Percentiles rank a stretch among this genome's conserved stretches.
Conservation (phyloP, 2,888 invertebrate species). For the Bombylius discolor region DNA sequence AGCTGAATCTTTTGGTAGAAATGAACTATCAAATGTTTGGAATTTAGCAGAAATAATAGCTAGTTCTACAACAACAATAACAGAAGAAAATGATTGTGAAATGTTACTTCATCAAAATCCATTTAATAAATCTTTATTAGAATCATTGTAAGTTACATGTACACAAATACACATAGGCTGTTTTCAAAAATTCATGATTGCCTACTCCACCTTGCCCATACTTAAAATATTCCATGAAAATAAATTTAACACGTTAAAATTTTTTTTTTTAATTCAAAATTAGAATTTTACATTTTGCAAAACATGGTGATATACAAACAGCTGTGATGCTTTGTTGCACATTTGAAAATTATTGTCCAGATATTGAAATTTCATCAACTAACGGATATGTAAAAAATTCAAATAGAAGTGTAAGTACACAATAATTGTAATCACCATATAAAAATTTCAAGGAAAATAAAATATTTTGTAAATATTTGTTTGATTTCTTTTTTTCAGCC, state of each 20-base stretch:
- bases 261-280: background rate
- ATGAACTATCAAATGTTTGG: slow-evolving; percentile 82
- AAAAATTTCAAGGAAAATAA: too few species aligned
- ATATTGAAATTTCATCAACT: slow-evolving; percentile 2
- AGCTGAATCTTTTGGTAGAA: slow-evolving; percentile 60
- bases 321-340: slow-evolving; percentile 87
- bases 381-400: slow-evolving; percentile 42
- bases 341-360: slow-evolving; percentile 55
- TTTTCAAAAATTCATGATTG: too few species aligned
- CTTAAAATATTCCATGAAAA: too few species aligned
- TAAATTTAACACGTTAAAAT: too few species aligned
- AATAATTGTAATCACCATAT: too few species aligned
- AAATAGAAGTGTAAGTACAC: slow-evolving; percentile 38
- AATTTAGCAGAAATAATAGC: slow-evolving; percentile 63
- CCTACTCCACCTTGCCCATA: too few species aligned
- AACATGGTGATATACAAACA: slow-evolving; percentile 77
- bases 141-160: slow-evolving; percentile 58
- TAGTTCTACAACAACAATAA: slow-evolving; percentile 36
- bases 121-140: slow-evolving; percentile 71
- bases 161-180: background rate
- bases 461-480: too few species aligned
- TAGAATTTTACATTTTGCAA: slow-evolving; percentile 70
- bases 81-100: slow-evolving; percentile 40
- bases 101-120: slow-evolving; percentile 68
- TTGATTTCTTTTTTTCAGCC: slow-evolving; percentile 38